Evolutionary conservation across 2,113 vertebrate species (phyloP).

Genomic region (Myodes glareolus): DNA sequence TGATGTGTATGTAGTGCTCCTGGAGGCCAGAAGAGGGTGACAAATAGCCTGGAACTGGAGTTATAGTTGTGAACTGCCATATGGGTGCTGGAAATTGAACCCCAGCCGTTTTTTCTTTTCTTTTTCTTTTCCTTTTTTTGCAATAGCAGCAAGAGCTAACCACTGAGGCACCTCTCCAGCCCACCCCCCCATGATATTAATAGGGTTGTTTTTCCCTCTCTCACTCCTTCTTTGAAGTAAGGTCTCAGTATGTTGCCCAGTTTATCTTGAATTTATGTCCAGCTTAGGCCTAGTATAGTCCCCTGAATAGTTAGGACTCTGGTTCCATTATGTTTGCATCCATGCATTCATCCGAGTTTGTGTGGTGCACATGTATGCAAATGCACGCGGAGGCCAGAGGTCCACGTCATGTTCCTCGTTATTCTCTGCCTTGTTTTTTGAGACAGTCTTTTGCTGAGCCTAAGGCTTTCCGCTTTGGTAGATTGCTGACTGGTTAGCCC

Average conservation of each 20-base stretch:
- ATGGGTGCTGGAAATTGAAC: not conserved
- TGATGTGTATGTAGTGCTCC: not conserved
- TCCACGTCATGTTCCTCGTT: not conserved
- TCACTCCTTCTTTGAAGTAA: not conserved
- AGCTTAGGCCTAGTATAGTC: not conserved
- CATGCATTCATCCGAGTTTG: too few relatives aligned
- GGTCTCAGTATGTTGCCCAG: not conserved
- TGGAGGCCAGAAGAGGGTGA: not conserved
- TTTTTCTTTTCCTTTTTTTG: not conserved
- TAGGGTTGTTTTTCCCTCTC: not conserved
- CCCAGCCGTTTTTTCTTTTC: not conserved
- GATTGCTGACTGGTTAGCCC: not conserved
- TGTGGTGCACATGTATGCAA: not conserved
- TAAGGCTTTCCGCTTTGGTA: not conserved
- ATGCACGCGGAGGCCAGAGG: not conserved
- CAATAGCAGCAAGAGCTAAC: not conserved
- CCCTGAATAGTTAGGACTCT: not conserved
- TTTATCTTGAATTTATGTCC: not conserved
- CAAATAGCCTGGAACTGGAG: not conserved
- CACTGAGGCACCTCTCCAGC: not conserved
- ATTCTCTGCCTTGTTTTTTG: not conserved
- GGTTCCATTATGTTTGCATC: not conserved
- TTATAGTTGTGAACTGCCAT: not conserved
- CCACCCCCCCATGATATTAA: not conserved
- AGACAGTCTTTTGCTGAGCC: not conserved